phyloP scores from a whole-genome alignment of 2,113 vertebrate genomes.

The Physeter macrocephalus region DNA sequence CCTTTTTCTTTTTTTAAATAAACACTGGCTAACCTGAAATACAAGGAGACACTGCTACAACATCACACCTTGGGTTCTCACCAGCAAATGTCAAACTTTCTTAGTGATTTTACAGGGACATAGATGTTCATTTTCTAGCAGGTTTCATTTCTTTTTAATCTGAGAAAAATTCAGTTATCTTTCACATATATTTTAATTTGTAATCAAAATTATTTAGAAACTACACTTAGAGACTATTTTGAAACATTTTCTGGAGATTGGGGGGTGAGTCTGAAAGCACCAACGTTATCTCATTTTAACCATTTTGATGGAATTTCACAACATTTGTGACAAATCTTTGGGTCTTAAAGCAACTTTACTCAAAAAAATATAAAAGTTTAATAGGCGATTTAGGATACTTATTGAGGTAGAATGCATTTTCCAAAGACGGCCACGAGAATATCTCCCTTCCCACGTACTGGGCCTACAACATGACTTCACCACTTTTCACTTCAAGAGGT shows the following conservation, averaged over 20 bases:
- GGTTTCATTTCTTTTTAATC: slow-evolving; percentile 3
- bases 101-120: background rate
- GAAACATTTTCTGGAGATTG: background rate
- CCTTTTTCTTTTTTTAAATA: background rate
- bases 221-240: background rate
- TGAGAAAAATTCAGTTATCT: background rate
- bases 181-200: slow-evolving; percentile 39
- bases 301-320: background rate
- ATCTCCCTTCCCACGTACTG: background rate
- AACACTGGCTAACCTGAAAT: background rate
- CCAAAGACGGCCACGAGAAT: background rate
- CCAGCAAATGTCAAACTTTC: background rate
- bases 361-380: background rate
- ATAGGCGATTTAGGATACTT: background rate
- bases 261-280: background rate
- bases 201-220: slow-evolving; percentile 35
- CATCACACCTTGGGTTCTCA: background rate
- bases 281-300: background rate
- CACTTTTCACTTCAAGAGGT: background rate
- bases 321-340: background rate
- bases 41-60: background rate
- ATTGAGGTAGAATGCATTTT: background rate
- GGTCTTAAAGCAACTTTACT: background rate
- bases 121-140: slow-evolving; percentile 5
- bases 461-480: background rate